Percentiles rank a stretch among this genome's conserved stretches.
These are phyloP conservation scores for Chloroceryle inda DNA, from an alignment of 2,797 vertebrate genomes.

Conservation along the genomic window DNA sequence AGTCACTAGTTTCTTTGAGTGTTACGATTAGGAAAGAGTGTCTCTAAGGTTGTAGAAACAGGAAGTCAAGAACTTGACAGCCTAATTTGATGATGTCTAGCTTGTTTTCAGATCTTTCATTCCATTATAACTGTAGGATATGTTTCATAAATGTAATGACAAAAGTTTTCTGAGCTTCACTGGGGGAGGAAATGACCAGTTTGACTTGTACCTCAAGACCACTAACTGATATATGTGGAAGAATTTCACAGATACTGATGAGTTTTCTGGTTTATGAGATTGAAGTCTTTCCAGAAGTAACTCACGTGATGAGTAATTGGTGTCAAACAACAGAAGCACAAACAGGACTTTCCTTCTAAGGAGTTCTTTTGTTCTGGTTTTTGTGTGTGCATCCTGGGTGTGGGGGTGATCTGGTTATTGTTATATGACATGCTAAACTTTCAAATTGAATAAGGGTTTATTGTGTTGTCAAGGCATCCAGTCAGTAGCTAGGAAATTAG, in stretches of 20 bases:
- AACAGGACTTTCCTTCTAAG: not conserved
- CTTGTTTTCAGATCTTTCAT: not conserved
- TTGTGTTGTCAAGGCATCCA: slow-evolving; percentile 11
- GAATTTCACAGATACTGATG: not conserved
- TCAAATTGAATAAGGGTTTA: not conserved
- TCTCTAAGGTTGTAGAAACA: not conserved
- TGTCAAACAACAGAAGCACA: not conserved
- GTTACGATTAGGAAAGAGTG: not conserved
- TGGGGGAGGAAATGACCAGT: not conserved
- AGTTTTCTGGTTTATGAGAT: not conserved
- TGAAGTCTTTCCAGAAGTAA: not conserved
- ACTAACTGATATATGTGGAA: not conserved
- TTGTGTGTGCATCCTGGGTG: not conserved
- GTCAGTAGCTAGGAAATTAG: not conserved
- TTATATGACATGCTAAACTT: not conserved
- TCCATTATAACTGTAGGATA: not conserved
- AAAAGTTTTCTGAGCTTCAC: not conserved
- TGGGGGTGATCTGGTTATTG: not conserved
- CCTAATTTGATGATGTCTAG: not conserved
- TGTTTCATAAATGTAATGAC: not conserved
- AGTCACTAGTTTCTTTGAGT: not conserved
- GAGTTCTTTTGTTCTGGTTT: not conserved
- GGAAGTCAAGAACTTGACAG: not conserved
- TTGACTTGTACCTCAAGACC: not conserved
- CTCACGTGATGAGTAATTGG: not conserved